Evolutionary conservation across 2,113 vertebrate genomes (phyloP).

Genomic region (Brienomyrus brachyistius): DNA sequence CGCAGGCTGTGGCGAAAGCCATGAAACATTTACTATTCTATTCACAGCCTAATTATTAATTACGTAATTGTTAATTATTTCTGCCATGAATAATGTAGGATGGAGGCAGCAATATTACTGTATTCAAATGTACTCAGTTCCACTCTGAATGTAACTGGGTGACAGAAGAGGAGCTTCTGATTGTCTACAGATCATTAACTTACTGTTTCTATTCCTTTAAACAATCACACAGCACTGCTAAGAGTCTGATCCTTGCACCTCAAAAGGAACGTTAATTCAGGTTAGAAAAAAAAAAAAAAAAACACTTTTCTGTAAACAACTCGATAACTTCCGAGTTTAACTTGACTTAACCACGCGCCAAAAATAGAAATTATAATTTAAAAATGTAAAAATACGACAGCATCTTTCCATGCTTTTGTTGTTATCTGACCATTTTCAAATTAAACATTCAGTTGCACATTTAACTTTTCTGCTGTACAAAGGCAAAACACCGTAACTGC

Average conservation of each 20-base stretch:
- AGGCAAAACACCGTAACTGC: background rate
- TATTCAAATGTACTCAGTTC: background rate
- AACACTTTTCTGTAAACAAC: background rate
- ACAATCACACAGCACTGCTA: background rate
- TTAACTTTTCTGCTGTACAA: background rate
- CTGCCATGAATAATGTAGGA: constrained; percentile 11
- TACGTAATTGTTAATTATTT: constrained; percentile 17
- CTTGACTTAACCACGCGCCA: background rate
- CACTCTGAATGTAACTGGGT: background rate
- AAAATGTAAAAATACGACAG: background rate
- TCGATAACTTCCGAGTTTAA: background rate
- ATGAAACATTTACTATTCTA: constrained; percentile 1
- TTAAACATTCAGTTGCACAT: background rate
- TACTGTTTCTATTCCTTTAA: background rate
- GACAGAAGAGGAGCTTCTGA: background rate
- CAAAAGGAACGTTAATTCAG: background rate
- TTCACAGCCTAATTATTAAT: constrained; percentile 7
- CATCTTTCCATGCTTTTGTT: background rate
- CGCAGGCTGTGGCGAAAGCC: background rate
- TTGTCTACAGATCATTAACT: constrained; percentile 6
- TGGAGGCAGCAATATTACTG: background rate
- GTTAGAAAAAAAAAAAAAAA: background rate
- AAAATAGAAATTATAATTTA: background rate
- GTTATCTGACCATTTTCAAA: background rate
- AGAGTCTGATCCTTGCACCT: background rate